phyloP scores from a whole-genome alignment of 2,888 invertebrate species.

The Drosophila anceps region DNA sequence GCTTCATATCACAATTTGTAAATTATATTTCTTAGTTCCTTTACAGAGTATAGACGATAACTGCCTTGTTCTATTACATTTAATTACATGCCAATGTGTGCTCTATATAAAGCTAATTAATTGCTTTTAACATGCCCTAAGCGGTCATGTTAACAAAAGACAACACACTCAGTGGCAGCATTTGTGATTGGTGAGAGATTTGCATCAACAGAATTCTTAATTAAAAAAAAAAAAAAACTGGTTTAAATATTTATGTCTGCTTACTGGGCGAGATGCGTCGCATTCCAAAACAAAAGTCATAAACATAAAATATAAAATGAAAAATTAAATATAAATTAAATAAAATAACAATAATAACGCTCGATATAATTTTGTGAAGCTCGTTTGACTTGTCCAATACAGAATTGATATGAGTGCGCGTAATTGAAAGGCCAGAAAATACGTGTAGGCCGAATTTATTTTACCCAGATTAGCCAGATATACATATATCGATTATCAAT shows the following conservation, averaged over 20 bases:
- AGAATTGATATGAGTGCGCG: conserved; percentile 10
- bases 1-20: too few species aligned
- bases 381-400: conserved; percentile 23
- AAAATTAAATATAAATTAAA: background rate
- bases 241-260: conserved; percentile 21
- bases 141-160: conserved; percentile 9
- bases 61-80: background rate
- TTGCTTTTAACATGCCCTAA: conserved; percentile 6
- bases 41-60: background rate
- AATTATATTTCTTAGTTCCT: background rate
- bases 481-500: background rate
- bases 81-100: background rate
- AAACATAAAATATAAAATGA: background rate
- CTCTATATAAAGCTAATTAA: conserved; percentile 1
- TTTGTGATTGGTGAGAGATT: conserved; percentile 14
- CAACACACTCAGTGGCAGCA: conserved; percentile 15
- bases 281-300: conserved; percentile 1
- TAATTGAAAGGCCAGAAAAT: background rate
- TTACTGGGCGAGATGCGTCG: conserved; percentile 3
- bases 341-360: background rate
- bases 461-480: background rate
- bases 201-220: conserved; percentile 20
- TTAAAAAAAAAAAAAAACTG: conserved; percentile 24
- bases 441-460: background rate
- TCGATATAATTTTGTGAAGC: conserved; percentile 6